These are phyloP conservation scores for Drosophila bifasciata DNA, from an alignment of 1,140 invertebrate genomes.

Conservation along the genomic window DNA sequence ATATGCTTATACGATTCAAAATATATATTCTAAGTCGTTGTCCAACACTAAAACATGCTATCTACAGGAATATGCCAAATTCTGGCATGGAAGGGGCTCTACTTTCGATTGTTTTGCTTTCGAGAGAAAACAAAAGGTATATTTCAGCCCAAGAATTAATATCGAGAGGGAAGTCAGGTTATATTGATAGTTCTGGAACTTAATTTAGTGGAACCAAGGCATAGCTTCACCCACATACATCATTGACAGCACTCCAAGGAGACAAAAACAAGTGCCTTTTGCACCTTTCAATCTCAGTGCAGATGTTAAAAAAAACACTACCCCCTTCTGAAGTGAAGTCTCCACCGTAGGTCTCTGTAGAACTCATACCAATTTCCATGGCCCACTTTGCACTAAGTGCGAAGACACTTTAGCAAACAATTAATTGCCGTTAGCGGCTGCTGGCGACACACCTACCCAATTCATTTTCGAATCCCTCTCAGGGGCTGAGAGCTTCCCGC, in stretches of 20 bases:
- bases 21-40: too few relatives aligned
- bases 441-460: slow-evolving; percentile 77
- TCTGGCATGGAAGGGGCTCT: too few relatives aligned
- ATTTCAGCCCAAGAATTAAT: too few relatives aligned
- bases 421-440: slow-evolving; percentile 78
- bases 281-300: slow-evolving; percentile 45
- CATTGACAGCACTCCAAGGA: slow-evolving; percentile 17
- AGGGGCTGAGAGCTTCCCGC: slow-evolving; percentile 16
- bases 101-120: too few relatives aligned
- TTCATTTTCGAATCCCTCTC: slow-evolving; percentile 62
- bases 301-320: too few relatives aligned
- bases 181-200: too few relatives aligned
- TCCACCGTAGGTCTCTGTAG: background rate
- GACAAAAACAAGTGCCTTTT: slow-evolving; percentile 3
- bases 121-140: too few relatives aligned
- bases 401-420: slow-evolving; percentile 68
- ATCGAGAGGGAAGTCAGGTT: too few relatives aligned
- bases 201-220: too few relatives aligned
- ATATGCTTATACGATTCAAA: too few relatives aligned
- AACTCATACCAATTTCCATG: slow-evolving; percentile 2
- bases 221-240: background rate
- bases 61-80: too few relatives aligned
- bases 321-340: background rate
- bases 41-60: too few relatives aligned
- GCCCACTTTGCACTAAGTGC: slow-evolving; percentile 35